A percentile compares a stretch with the other conserved stretches of the same genome.
phyloP scores from a whole-genome alignment of 1,140 invertebrate genomes.

The Microplitis mediator region DNA sequence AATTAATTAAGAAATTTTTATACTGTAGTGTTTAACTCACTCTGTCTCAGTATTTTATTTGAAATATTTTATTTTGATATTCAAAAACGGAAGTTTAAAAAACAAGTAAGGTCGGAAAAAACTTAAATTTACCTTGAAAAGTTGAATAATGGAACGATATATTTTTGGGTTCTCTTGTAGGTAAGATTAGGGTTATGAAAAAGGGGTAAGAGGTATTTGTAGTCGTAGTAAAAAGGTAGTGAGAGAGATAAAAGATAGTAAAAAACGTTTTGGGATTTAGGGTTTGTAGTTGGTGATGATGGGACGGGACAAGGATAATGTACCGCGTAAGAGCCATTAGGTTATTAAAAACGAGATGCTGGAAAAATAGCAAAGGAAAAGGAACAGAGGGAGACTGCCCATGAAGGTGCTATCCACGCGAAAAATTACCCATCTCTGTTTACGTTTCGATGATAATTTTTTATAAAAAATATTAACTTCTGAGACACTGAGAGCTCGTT shows the following conservation, averaged over 20 bases:
- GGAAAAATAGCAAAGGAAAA: conserved; percentile 22
- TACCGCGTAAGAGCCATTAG: conserved; percentile 56
- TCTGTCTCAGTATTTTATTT: no score
- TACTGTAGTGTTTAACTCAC: background rate
- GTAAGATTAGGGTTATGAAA: conserved; percentile 23
- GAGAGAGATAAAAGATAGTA: conserved; percentile 1
- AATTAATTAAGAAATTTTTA: no score
- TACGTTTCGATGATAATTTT: conserved; percentile 45
- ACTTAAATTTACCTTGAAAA: background rate
- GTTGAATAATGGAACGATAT: conserved; percentile 18
- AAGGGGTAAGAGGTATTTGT: conserved; percentile 36
- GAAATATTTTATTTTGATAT: no score
- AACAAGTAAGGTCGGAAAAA: background rate
- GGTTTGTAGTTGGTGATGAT: conserved; percentile 13
- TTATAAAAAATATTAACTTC: conserved; percentile 15
- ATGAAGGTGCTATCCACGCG: conserved; percentile 40
- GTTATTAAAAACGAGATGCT: conserved; percentile 56
- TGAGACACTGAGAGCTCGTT: conserved; percentile 32
- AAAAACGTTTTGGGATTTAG: background rate
- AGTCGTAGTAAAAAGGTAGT: conserved; percentile 34
- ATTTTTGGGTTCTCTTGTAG: conserved; percentile 9
- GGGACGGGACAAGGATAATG: conserved; percentile 28
- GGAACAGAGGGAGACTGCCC: conserved; percentile 28
- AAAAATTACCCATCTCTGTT: conserved; percentile 56
- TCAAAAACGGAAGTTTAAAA: background rate